phyloP scores from a whole-genome alignment of 2,113 vertebrate genomes.

The Oriolus oriolus region DNA sequence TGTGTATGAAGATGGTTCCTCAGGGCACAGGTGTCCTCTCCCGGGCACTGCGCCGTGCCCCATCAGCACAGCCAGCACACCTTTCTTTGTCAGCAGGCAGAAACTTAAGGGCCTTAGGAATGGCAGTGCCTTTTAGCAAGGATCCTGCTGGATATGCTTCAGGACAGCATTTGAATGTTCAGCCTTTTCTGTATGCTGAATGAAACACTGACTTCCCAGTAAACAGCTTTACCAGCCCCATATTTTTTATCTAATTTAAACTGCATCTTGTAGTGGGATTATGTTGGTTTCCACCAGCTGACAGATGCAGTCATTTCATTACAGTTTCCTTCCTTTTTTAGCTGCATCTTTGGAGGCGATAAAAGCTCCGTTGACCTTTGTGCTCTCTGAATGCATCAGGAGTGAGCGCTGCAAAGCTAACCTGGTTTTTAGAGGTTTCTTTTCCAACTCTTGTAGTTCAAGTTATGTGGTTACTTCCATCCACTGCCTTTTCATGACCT shows the following conservation, averaged over 20 bases:
- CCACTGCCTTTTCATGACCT: slow-evolving; percentile 48
- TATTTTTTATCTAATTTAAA: slow-evolving; percentile 45
- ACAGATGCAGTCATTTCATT: slow-evolving; percentile 43
- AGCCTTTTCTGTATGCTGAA: neutral
- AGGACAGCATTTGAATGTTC: neutral
- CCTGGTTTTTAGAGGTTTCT: slow-evolving; percentile 50
- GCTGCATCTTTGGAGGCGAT: slow-evolving; percentile 28
- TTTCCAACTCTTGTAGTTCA: slow-evolving; percentile 13
- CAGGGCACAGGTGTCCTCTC: neutral
- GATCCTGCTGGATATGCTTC: neutral
- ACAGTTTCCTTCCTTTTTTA: slow-evolving; percentile 47
- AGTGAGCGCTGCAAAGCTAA: slow-evolving; percentile 42
- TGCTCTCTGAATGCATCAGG: slow-evolving; percentile 51
- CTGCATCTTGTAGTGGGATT: slow-evolving; percentile 21
- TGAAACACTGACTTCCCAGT: neutral
- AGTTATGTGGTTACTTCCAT: slow-evolving; percentile 59
- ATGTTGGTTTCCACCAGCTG: slow-evolving; percentile 46
- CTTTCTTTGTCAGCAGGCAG: neutral
- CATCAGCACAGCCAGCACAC: neutral
- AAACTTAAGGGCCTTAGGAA: neutral
- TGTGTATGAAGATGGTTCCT: neutral
- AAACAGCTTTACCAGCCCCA: neutral
- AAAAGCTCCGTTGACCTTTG: slow-evolving; percentile 55
- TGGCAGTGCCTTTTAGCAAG: neutral
- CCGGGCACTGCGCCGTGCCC: accelerated